Percentiles rank a stretch among this genome's conserved stretches.
Conservation (phyloP, 2,797 vertebrate species). For the Lagorchestes hirsutus region DNA sequence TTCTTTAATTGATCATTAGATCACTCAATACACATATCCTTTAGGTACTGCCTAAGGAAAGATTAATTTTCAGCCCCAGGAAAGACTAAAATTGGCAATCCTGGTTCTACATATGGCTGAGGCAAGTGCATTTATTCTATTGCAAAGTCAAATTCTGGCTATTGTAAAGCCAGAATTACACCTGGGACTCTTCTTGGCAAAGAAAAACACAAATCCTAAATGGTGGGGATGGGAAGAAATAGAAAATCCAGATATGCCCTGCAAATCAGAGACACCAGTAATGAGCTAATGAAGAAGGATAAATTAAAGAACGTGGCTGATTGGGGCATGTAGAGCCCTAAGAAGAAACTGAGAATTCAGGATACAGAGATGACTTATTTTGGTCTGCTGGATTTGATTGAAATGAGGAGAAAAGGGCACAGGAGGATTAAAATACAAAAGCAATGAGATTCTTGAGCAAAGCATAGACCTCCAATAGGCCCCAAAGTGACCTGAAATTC, state of each 20-base stretch:
- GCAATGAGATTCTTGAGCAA: background rate
- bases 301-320: background rate
- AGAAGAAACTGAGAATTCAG: background rate
- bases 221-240: constrained; percentile 35
- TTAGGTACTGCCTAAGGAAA: constrained; percentile 82
- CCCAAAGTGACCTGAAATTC: background rate
- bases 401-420: background rate
- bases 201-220: constrained; percentile 56
- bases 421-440: constrained; percentile 29
- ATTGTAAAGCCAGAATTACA: constrained; percentile 72
- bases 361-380: background rate
- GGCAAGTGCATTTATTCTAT: constrained; percentile 58
- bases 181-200: constrained; percentile 68
- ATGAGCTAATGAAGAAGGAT: constrained; percentile 26
- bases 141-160: constrained; percentile 69
- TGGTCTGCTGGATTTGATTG: background rate
- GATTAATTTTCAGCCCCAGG: constrained; percentile 81
- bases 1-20: constrained; percentile 78
- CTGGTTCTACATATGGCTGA: constrained; percentile 68
- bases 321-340: background rate
- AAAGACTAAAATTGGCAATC: constrained; percentile 76
- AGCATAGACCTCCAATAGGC: background rate
- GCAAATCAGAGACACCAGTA: constrained; percentile 19
- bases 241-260: constrained; percentile 40
- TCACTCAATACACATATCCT: constrained; percentile 74